These are phyloP conservation scores for Pilophorus perplexus DNA, from an alignment of 2,888 invertebrate genomes.

Conservation along the genomic window DNA sequence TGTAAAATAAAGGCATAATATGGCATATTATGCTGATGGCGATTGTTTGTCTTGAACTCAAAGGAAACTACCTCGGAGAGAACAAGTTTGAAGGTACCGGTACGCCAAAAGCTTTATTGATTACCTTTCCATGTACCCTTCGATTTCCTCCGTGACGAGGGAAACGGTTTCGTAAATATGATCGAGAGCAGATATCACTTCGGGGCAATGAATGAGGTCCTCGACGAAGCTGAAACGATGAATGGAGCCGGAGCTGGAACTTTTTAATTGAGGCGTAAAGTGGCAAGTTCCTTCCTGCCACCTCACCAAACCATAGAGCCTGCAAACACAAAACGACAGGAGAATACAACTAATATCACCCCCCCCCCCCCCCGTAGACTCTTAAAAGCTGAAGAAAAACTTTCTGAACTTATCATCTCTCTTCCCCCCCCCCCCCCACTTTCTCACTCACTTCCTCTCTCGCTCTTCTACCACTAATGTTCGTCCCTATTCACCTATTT, in stretches of 20 bases:
- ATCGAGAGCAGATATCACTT: constrained; percentile 17
- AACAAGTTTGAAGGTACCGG: no score
- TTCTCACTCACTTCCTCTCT: no score
- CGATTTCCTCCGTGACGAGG: constrained; percentile 10
- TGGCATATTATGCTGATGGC: no score
- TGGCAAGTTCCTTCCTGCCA: constrained; percentile 38
- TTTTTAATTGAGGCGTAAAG: constrained; percentile 14
- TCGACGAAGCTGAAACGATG: constrained; percentile 28
- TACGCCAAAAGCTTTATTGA: no score
- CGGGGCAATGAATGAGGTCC: constrained; percentile 20
- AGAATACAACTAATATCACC: constrained; percentile 1
- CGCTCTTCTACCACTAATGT: no score
- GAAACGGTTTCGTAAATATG: constrained; percentile 30
- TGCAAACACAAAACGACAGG: constrained; percentile 17
- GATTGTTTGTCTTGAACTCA: no score
- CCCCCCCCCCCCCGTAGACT: no score
- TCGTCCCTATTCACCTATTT: no score
- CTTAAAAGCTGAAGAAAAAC: neutral
- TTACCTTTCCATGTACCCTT: constrained; percentile 30
- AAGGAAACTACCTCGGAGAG: no score
- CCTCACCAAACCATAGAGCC: constrained; percentile 19
- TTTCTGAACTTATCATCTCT: neutral
- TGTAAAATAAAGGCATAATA: no score
- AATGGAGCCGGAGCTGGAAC: neutral
- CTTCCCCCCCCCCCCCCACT: neutral